Evolutionary conservation across 1,140 invertebrate species (phyloP).

Genomic region (Brachionus asplanchnoidis): DNA sequence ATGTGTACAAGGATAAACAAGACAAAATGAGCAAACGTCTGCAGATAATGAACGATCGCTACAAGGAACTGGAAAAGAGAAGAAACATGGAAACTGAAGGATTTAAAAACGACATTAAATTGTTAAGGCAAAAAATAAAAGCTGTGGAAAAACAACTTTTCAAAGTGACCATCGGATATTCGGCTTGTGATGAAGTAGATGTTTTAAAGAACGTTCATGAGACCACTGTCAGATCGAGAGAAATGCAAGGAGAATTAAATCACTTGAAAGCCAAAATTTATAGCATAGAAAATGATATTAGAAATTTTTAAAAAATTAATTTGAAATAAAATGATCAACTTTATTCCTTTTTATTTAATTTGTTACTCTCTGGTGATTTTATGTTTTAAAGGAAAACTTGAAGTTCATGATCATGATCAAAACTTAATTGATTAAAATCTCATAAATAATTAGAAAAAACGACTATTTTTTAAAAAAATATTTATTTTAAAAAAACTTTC

Average conservation of each 20-base stretch:
- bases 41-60: conserved; percentile 54
- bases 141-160: conserved; percentile 56
- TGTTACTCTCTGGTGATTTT: too few species aligned
- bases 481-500: too few species aligned
- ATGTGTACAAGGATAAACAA: conserved; percentile 54
- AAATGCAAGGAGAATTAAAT: conserved; percentile 55
- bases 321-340: background rate
- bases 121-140: conserved; percentile 53
- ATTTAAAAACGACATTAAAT: conserved; percentile 57
- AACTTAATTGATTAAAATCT: too few species aligned
- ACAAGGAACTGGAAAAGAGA: conserved; percentile 55
- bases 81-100: conserved; percentile 57
- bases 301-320: conserved; percentile 49
- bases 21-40: conserved; percentile 54
- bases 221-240: conserved; percentile 53
- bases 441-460: too few species aligned
- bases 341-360: too few species aligned
- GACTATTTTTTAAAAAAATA: too few species aligned
- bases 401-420: too few species aligned
- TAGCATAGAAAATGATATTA: conserved; percentile 54
- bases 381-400: too few species aligned
- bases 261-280: conserved; percentile 56
- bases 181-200: conserved; percentile 53
- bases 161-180: conserved; percentile 52
- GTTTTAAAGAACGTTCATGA: conserved; percentile 53